Conservation (phyloP, 2,888 invertebrate genomes). For the Magallana nippona region DNA sequence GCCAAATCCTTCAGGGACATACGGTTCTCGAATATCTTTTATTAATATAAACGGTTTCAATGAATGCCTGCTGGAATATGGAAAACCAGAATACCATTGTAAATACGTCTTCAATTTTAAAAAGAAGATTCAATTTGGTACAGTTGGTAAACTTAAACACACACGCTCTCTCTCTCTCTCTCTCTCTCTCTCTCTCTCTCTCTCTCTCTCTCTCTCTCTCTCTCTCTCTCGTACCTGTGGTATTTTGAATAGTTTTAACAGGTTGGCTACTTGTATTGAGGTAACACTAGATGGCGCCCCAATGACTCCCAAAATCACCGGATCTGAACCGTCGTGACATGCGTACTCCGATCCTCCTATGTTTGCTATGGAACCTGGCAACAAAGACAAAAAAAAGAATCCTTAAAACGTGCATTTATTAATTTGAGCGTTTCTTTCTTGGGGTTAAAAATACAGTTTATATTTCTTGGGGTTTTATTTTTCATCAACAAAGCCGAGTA, state of each 20-base stretch:
- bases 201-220: conserved; percentile 19
- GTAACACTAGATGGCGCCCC: conserved; percentile 96
- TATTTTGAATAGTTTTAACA: conserved; percentile 93
- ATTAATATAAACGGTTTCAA: too few species aligned
- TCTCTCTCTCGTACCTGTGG: conserved; percentile 83
- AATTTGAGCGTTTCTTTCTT: too few species aligned
- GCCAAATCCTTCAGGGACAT: too few species aligned
- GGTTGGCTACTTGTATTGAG: conserved; percentile 96
- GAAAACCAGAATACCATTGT: too few species aligned
- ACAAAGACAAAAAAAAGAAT: conserved; percentile 17
- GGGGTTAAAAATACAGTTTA: not conserved
- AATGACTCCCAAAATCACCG: conserved; percentile 89
- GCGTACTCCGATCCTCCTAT: conserved; percentile 82
- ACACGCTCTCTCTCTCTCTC: too few species aligned
- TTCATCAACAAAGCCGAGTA: too few species aligned
- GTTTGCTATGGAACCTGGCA: conserved; percentile 94
- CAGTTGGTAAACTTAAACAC: too few species aligned
- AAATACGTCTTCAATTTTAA: too few species aligned
- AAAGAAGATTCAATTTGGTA: too few species aligned
- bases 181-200: not conserved
- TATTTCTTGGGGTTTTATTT: not conserved
- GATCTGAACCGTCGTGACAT: conserved; percentile 72
- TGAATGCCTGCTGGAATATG: too few species aligned
- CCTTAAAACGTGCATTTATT: too few species aligned
- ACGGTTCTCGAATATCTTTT: too few species aligned